phyloP scores from a whole-genome alignment of 1,140 invertebrate genomes.

The Drosophila tropicalis region DNA sequence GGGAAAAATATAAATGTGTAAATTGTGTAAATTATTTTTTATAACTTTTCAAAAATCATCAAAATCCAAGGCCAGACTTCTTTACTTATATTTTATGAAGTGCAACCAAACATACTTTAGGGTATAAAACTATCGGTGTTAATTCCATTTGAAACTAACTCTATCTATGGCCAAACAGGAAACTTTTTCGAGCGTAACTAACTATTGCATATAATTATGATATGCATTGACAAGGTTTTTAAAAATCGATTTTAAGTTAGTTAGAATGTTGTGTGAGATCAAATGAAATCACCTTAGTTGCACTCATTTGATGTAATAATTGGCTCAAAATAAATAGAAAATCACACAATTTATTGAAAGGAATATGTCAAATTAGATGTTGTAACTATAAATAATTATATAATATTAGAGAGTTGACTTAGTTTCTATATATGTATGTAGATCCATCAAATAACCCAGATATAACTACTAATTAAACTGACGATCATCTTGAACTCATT shows the following conservation, averaged over 20 bases:
- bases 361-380: background rate
- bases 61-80: no score
- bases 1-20: no score
- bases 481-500: slow-evolving; percentile 37
- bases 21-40: no score
- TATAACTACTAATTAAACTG: slow-evolving; percentile 7
- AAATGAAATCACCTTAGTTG: slow-evolving; percentile 2
- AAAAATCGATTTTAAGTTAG: slow-evolving; percentile 2
- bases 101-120: background rate
- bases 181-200: slow-evolving; percentile 35
- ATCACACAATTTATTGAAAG: slow-evolving; percentile 1
- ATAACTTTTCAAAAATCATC: no score
- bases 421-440: background rate
- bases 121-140: background rate
- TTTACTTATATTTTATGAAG: no score
- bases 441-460: slow-evolving; percentile 18
- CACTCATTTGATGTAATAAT: background rate
- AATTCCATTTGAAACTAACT: background rate
- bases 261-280: slow-evolving; percentile 12
- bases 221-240: slow-evolving; percentile 51
- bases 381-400: background rate
- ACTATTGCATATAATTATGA: slow-evolving; percentile 42
- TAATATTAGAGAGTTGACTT: background rate
- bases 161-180: slow-evolving; percentile 39
- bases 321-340: background rate